These are phyloP conservation scores for Saxicola maurus DNA, from an alignment of 2,797 vertebrate species.

Conservation along the genomic window DNA sequence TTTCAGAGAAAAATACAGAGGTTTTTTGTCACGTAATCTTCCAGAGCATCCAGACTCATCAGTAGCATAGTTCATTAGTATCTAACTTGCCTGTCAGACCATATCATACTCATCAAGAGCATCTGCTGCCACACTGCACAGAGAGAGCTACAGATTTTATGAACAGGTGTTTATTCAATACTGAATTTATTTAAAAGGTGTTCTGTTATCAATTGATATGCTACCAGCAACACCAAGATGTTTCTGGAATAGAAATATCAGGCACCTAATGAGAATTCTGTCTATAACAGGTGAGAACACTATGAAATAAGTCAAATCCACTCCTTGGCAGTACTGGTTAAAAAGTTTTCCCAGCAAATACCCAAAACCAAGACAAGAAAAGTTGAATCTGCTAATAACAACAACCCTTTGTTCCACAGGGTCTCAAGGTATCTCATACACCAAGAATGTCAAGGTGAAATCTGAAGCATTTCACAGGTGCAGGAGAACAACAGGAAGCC, in stretches of 20 bases:
- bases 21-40: neutral
- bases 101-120: slow-evolving; percentile 22
- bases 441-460: neutral
- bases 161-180: slow-evolving; percentile 50
- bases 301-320: neutral
- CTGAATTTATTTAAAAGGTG: slow-evolving; percentile 35
- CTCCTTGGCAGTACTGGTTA: neutral
- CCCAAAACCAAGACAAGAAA: neutral
- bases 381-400: neutral
- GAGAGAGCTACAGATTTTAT: slow-evolving; percentile 8
- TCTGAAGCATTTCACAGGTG: neutral
- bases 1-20: neutral
- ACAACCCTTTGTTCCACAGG: neutral
- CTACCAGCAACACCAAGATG: neutral
- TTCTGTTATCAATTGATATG: slow-evolving; percentile 15
- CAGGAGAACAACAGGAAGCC: neutral
- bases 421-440: neutral
- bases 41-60: neutral
- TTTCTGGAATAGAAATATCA: slow-evolving; percentile 31
- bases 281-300: neutral
- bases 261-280: slow-evolving; percentile 1
- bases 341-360: neutral
- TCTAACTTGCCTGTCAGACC: slow-evolving; percentile 10
- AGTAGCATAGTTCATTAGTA: neutral
- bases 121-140: slow-evolving; percentile 23